phyloP scores from a whole-genome alignment of 2,888 invertebrate genomes.

The Hololepta plana region DNA sequence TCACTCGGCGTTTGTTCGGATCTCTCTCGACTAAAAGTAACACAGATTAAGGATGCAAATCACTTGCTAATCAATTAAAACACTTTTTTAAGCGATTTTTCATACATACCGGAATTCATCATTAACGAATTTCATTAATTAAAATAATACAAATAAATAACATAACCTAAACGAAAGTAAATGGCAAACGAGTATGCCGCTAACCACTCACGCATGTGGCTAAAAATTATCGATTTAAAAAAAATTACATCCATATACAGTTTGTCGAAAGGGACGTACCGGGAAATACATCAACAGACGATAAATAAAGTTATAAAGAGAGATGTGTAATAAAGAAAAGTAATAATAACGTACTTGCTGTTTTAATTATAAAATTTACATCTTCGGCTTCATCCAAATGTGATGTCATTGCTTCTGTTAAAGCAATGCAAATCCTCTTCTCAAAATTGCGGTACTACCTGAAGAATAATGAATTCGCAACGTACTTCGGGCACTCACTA shows the following conservation, averaged over 20 bases:
- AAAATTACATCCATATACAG: too few relatives aligned
- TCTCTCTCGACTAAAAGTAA: conserved; percentile 40
- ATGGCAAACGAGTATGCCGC: conserved; percentile 1
- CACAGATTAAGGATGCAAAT: conserved; percentile 1
- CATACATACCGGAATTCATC: conserved; percentile 1
- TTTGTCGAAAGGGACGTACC: too few relatives aligned
- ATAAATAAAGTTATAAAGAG: not conserved
- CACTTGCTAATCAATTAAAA: not conserved
- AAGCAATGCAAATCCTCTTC: conserved; percentile 1
- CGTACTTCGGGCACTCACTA: too few relatives aligned
- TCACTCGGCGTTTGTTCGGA: conserved; percentile 64
- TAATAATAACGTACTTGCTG: conserved; percentile 21
- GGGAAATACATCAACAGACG: too few relatives aligned
- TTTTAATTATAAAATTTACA: conserved; percentile 25
- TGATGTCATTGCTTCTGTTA: conserved; percentile 13
- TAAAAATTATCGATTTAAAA: too few relatives aligned
- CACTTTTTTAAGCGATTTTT: not conserved
- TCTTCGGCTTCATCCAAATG: conserved; percentile 21
- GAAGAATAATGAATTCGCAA: too few relatives aligned
- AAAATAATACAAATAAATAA: too few relatives aligned
- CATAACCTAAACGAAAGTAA: too few relatives aligned
- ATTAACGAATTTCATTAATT: too few relatives aligned
- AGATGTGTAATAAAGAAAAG: not conserved
- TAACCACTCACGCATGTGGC: too few relatives aligned
- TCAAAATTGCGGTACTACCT: too few relatives aligned